Evolutionary conservation across 2,888 invertebrate genomes (phyloP), one percentile per base, ranked within the genome.

Genomic region (Phorcus lineatus): DNA sequence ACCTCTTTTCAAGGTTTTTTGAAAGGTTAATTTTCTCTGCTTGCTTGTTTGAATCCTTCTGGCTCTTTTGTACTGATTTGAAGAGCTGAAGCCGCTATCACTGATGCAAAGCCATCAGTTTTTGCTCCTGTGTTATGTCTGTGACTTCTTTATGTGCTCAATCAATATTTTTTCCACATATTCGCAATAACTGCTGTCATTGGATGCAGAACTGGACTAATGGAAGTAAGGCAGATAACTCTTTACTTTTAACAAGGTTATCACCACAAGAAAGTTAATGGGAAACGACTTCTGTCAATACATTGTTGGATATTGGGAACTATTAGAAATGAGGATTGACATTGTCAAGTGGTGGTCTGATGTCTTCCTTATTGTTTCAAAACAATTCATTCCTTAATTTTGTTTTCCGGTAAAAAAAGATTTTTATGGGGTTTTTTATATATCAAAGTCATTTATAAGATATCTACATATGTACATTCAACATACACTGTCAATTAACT

Each of bases 81-180:
- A 28, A 28, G 28, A 24, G 62, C 13, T 28, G 13, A 13, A 24
- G 24, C 13, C 24, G 62, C 16, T 62, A 62, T 62, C 62, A 28
- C 28, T 62, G 62, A 62, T 62, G 62, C 62, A 62, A 28, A 62
- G 62, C 62, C 62, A 62, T 28, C 24, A 28, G 28, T 62, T 62
- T 62, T 62, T 62, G 62, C 62, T 62, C 24, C 28, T 17, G 62
- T 62, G 62, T 62, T 24, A 62, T 62, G 62, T 62, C 62, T 62
- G 62, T 24, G 28, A n/a, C 28, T 62, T 62, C 62, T 62, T 62
- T 57, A 57, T 57, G 57, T 57, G 57, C 24, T 62, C 62, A 62
- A 62, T 62, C 24, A 28, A 28, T 62, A 28, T 22, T 47, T 62
- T 62, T 62, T 62, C 62, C 24, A 62, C 28, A 62, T 62, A 62